Evolutionary conservation across 2,888 invertebrate genomes (phyloP).

Genomic region (Piscicola geometra): DNA sequence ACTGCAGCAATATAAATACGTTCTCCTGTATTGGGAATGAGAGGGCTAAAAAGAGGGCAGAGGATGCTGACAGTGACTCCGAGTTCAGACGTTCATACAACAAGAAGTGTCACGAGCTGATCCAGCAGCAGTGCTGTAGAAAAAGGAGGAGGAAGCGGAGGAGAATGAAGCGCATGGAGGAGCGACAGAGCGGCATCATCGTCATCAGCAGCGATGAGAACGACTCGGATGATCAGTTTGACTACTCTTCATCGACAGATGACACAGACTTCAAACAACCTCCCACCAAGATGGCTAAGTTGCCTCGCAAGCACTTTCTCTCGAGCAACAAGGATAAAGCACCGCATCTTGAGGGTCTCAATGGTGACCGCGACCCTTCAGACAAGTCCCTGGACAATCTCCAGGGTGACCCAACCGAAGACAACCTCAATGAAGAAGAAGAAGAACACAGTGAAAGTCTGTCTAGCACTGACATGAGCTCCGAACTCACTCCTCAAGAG

Average conservation of each 20-base stretch:
- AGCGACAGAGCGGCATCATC: constrained; percentile 6
- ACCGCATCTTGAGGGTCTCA: not conserved
- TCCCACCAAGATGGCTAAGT: not conserved
- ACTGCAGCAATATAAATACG: too few species aligned
- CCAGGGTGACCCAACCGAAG: not conserved
- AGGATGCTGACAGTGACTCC: not conserved
- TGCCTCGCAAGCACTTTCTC: not conserved
- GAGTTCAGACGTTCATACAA: not conserved
- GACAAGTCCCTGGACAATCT: too few species aligned
- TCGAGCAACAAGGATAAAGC: not conserved
- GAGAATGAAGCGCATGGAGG: not conserved
- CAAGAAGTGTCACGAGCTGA: constrained; percentile 10
- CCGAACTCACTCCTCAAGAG: not conserved
- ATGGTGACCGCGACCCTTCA: not conserved
- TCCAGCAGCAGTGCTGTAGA: not conserved
- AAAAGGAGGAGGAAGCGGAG: not conserved
- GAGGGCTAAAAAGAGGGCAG: not conserved
- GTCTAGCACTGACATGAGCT: constrained; percentile 8
- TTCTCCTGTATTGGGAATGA: not conserved
- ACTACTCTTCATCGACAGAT: not conserved
- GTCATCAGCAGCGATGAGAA: constrained; percentile 12
- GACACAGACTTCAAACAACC: constrained; percentile 8
- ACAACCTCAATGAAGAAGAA: not conserved
- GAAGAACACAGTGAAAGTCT: not conserved
- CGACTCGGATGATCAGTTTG: not conserved